These are phyloP conservation scores for Poecilobothrus nobilitatus DNA, from an alignment of 2,888 invertebrate species.

Conservation along the genomic window DNA sequence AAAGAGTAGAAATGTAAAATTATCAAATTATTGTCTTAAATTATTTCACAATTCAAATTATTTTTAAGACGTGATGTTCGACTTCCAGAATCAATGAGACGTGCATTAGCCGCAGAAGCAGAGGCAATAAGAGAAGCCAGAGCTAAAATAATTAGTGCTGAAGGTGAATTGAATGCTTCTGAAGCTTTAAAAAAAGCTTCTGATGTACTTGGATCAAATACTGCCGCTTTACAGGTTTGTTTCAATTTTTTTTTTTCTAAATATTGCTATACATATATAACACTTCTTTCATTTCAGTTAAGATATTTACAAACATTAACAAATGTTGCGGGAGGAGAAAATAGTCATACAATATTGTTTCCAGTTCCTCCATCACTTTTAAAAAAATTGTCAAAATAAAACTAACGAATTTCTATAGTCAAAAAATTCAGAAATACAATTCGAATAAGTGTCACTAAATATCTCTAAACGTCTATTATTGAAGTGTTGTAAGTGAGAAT, in stretches of 20 bases:
- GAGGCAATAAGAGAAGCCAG: slow-evolving; percentile 58
- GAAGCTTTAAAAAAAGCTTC: slow-evolving; percentile 54
- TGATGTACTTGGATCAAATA: slow-evolving; percentile 51
- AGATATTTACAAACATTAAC: slow-evolving; percentile 53
- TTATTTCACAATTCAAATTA: background rate
- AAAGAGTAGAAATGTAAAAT: no score
- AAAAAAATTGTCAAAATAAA: background rate
- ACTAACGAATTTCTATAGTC: no score
- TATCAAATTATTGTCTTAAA: no score
- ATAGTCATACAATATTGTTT: slow-evolving; percentile 59
- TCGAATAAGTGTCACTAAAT: no score
- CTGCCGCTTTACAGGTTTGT: slow-evolving; percentile 41
- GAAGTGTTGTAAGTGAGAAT: no score
- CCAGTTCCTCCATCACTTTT: slow-evolving; percentile 51
- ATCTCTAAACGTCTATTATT: no score
- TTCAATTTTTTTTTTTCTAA: background rate
- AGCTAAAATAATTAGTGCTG: slow-evolving; percentile 61
- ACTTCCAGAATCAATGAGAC: slow-evolving; percentile 50
- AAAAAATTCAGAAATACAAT: no score
- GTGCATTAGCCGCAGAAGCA: slow-evolving; percentile 62
- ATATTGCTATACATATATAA: background rate
- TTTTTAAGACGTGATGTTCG: slow-evolving; percentile 44
- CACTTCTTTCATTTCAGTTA: slow-evolving; percentile 21
- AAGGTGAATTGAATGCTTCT: slow-evolving; percentile 55
- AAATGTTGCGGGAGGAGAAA: slow-evolving; percentile 52